Percentiles rank a stretch among this genome's conserved stretches.
Conservation (phyloP, 2,797 vertebrate species). For the Anguilla obscura region DNA sequence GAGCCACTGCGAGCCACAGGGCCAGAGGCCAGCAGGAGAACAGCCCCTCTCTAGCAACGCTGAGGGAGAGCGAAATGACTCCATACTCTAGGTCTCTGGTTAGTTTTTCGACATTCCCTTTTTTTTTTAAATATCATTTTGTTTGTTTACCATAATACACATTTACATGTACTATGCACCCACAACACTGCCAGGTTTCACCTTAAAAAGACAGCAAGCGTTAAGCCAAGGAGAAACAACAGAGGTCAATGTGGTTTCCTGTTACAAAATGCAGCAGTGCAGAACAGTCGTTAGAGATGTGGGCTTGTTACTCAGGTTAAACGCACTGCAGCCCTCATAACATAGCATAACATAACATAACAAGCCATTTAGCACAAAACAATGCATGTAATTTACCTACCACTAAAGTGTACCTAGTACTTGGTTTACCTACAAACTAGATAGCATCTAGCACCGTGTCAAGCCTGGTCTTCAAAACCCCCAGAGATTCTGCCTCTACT, state of each 20-base stretch:
- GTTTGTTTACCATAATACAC: not conserved
- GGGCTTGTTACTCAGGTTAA: too few relatives aligned
- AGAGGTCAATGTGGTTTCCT: not conserved
- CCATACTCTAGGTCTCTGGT: not conserved
- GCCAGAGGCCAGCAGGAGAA: not conserved
- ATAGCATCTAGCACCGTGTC: too few relatives aligned
- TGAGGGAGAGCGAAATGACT: not conserved
- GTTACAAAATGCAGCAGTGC: not conserved
- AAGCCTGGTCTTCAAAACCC: too few relatives aligned
- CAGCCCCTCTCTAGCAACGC: not conserved
- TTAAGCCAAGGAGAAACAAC: not conserved
- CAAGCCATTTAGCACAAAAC: too few relatives aligned
- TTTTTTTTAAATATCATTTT: not conserved
- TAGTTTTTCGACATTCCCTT: not conserved
- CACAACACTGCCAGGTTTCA: too few relatives aligned
- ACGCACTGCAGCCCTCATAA: too few relatives aligned
- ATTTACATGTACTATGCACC: not conserved
- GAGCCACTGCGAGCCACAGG: too few relatives aligned
- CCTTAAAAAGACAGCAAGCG: not conserved
- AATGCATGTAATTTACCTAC: too few relatives aligned
- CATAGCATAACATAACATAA: too few relatives aligned
- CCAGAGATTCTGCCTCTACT: too few relatives aligned
- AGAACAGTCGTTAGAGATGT: not conserved
- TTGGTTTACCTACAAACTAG: too few relatives aligned
- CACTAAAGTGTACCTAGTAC: too few relatives aligned